Evolutionary conservation across 1,140 invertebrate genomes (phyloP).

Genomic region (Eciton burchellii): DNA sequence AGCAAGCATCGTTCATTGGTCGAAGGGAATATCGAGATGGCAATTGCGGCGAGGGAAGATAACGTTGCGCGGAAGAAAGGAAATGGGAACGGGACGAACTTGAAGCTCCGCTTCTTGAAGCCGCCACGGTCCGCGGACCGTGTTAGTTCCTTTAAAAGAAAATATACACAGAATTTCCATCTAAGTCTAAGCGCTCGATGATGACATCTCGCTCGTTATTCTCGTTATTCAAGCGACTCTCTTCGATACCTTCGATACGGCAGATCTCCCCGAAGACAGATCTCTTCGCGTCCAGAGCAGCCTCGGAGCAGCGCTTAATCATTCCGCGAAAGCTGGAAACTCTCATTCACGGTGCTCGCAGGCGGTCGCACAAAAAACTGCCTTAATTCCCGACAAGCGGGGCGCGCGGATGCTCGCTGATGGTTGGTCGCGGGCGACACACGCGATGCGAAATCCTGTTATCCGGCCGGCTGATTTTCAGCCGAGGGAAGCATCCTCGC

Average conservation of each 20-base stretch:
- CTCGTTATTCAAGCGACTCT: too few species aligned
- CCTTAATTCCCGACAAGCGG: slow-evolving; percentile 49
- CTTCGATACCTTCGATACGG: too few species aligned
- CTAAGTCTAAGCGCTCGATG: background rate
- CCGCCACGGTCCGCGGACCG: too few species aligned
- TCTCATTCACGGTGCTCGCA: slow-evolving; percentile 26
- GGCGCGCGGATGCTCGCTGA: slow-evolving; percentile 52
- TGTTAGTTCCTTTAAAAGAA: background rate
- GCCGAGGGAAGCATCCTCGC: slow-evolving; percentile 61
- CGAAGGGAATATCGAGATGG: background rate
- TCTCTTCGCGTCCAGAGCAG: background rate
- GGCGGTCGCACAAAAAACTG: slow-evolving; percentile 26
- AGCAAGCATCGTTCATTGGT: background rate
- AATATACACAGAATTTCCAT: background rate
- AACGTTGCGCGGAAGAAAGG: too few species aligned
- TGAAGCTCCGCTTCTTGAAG: background rate
- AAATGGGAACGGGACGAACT: too few species aligned
- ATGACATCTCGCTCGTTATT: too few species aligned
- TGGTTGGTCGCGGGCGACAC: slow-evolving; percentile 51
- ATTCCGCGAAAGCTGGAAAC: slow-evolving; percentile 26
- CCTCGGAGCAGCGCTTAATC: background rate
- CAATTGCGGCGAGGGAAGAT: too few species aligned
- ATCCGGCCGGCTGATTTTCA: slow-evolving; percentile 66
- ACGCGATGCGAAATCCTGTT: slow-evolving; percentile 58
- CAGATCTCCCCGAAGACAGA: too few species aligned